Conservation (phyloP, 2,888 invertebrate species). For the Chrysolina haemoptera region DNA sequence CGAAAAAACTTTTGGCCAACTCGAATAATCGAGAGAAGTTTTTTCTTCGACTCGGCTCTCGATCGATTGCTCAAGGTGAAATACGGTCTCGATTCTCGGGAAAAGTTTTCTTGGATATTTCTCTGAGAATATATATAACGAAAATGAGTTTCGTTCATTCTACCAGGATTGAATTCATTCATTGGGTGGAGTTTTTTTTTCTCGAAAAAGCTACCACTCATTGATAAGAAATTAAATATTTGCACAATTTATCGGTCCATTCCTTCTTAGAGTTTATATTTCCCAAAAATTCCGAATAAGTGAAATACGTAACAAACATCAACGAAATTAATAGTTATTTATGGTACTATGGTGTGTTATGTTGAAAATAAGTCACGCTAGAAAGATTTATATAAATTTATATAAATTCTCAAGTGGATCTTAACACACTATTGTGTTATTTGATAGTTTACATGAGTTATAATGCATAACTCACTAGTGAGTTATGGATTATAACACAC, state of each 20-base stretch:
- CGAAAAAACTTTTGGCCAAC: constrained; percentile 63
- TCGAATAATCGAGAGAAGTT: constrained; percentile 58
- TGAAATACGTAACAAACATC: no score
- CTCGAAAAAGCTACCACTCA: not conserved
- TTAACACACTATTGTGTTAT: no score
- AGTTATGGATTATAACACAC: no score
- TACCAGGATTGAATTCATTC: not conserved
- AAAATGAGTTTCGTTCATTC: not conserved
- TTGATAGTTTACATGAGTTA: no score
- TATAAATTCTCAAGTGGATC: no score
- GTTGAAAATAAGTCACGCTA: no score
- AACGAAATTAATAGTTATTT: no score
- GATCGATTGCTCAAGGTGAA: constrained; percentile 56
- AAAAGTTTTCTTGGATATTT: constrained; percentile 37
- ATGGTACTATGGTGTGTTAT: no score
- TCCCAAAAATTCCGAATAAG: no score
- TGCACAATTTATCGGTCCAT: not conserved
- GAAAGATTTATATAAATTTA: no score
- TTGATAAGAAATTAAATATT: not conserved
- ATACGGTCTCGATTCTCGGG: constrained; percentile 43
- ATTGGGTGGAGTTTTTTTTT: not conserved
- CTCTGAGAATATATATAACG: constrained; percentile 18
- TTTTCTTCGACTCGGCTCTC: constrained; percentile 43
- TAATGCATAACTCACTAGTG: no score
- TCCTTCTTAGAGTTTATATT: no score